A percentile compares a stretch with the other conserved stretches of the same genome.
phyloP scores from a whole-genome alignment of 2,797 vertebrate genomes.

The Rhinichthys osculus region DNA sequence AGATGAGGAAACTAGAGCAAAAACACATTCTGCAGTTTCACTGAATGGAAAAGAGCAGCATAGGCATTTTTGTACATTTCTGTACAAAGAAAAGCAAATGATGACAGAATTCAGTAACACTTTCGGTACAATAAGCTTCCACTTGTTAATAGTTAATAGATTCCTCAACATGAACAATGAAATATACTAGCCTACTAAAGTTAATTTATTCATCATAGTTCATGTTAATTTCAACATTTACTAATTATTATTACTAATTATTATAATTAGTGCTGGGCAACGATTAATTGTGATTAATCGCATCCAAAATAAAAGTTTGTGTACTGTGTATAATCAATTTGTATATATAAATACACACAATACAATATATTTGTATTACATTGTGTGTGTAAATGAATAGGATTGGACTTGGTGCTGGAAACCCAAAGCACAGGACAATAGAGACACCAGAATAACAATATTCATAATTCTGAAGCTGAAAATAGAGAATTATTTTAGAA shows the following conservation, averaged over 20 bases:
- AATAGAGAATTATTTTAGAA: too few species aligned
- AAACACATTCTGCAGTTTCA: background rate
- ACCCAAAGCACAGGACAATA: too few species aligned
- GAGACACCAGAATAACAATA: too few species aligned
- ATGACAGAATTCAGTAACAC: background rate
- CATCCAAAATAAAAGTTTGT: too few species aligned
- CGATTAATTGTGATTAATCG: too few species aligned
- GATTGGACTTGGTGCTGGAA: too few species aligned
- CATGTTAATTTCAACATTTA: background rate
- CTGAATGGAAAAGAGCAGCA: background rate
- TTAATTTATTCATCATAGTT: background rate
- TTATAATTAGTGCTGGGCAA: too few species aligned
- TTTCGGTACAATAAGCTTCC: background rate
- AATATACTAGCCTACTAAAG: background rate
- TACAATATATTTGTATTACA: too few species aligned
- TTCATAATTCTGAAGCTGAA: too few species aligned
- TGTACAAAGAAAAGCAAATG: background rate
- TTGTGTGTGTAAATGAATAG: too few species aligned
- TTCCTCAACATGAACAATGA: background rate
- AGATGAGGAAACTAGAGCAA: slow-evolving; percentile 84
- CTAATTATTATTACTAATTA: background rate
- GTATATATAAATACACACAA: too few species aligned
- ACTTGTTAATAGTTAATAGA: background rate
- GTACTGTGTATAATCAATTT: too few species aligned
- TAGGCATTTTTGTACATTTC: background rate